These are phyloP conservation scores for Simalia tracyae DNA, from an alignment of 2,797 vertebrate genomes.

Conservation along the genomic window DNA sequence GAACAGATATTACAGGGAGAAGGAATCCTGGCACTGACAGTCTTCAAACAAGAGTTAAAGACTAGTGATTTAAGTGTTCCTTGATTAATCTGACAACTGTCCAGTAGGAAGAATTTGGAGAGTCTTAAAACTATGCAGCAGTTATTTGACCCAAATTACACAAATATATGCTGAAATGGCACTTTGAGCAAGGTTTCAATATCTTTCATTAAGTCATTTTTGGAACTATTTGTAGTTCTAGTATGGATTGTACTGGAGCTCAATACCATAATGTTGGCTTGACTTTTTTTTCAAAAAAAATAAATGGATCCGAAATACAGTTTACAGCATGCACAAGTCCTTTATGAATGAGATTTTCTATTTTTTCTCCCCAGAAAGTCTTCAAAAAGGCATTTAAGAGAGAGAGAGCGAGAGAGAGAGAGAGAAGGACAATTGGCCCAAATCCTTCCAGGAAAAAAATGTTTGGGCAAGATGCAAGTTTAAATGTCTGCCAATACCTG, in stretches of 20 bases:
- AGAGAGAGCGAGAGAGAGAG: background rate
- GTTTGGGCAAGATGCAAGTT: background rate
- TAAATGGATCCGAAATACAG: conserved; percentile 8
- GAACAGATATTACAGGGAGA: background rate
- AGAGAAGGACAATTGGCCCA: conserved; percentile 17
- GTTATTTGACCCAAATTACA: background rate
- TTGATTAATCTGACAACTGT: background rate
- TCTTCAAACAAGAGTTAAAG: conserved; percentile 7
- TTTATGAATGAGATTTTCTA: background rate
- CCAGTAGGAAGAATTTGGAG: background rate
- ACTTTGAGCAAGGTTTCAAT: background rate
- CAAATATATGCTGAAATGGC: background rate
- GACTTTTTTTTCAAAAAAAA: conserved; percentile 26
- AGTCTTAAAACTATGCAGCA: background rate
- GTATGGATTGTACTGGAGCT: conserved; percentile 9
- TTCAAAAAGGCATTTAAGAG: background rate
- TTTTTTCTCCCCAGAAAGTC: background rate
- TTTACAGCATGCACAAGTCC: conserved; percentile 13
- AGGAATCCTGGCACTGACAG: background rate
- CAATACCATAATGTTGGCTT: conserved; percentile 15
- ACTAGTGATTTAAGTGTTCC: background rate
- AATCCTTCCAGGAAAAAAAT: background rate
- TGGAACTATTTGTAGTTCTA: conserved; percentile 29
- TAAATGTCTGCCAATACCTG: background rate
- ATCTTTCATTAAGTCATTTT: conserved; percentile 25